Percentiles rank a stretch among this genome's conserved stretches.
phyloP scores from a whole-genome alignment of 2,113 vertebrate genomes.

The Fregata magnificens region DNA sequence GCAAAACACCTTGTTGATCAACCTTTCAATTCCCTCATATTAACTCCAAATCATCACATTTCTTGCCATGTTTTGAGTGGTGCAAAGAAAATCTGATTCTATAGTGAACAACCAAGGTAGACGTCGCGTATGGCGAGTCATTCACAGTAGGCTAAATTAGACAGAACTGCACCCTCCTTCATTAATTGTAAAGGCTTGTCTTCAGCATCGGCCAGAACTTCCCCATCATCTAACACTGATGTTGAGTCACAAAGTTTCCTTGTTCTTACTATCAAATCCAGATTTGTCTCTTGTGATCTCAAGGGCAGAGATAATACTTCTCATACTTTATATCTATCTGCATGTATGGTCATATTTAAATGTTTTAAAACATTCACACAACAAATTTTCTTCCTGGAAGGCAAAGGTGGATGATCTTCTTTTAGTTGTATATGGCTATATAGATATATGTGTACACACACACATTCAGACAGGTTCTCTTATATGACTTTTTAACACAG shows the following conservation, averaged over 20 bases:
- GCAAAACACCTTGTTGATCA: not conserved
- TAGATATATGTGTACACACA: not conserved
- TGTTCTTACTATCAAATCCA: not conserved
- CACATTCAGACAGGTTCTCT: not conserved
- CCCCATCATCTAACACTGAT: not conserved
- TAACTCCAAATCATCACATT: not conserved
- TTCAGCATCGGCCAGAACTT: not conserved
- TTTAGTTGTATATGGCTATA: not conserved
- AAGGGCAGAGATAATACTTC: not conserved
- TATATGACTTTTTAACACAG: not conserved
- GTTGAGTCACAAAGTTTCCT: not conserved
- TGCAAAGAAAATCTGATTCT: not conserved
- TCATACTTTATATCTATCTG: not conserved
- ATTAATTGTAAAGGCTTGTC: not conserved
- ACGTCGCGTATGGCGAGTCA: accelerated
- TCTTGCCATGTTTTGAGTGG: not conserved
- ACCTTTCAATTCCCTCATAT: not conserved
- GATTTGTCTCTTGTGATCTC: not conserved
- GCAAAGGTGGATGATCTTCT: not conserved
- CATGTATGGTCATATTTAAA: not conserved
- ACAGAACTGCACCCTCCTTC: not conserved
- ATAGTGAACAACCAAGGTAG: not conserved
- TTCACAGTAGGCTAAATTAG: not conserved
- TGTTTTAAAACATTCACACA: not conserved
- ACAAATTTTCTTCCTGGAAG: not conserved